phyloP scores from a whole-genome alignment of 2,888 invertebrate species.

The Acleris sparsana region DNA sequence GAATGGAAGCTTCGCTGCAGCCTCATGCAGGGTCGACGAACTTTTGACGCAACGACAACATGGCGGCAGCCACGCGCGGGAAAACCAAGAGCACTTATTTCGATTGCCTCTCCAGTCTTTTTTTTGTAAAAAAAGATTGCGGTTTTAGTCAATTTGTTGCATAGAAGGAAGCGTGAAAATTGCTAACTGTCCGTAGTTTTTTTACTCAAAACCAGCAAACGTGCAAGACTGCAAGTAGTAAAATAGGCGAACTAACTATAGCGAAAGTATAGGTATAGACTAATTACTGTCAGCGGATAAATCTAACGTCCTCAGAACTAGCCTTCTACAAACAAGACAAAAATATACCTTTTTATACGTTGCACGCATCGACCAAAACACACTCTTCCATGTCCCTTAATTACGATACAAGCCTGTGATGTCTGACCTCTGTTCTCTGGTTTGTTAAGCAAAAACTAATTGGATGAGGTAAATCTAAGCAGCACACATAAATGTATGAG shows the following conservation, averaged over 20 bases:
- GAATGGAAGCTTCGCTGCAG: conserved; percentile 41
- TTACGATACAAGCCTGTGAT: conserved; percentile 6
- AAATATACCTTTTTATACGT: neutral
- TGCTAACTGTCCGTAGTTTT: neutral
- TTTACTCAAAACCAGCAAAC: conserved; percentile 3
- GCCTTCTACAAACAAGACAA: neutral
- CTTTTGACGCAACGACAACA: conserved; percentile 58
- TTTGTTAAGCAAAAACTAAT: conserved; percentile 11
- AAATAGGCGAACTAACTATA: neutral
- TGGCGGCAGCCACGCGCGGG: conserved; percentile 58
- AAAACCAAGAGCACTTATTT: conserved; percentile 68
- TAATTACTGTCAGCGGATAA: neutral
- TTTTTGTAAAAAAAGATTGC: conserved; percentile 47
- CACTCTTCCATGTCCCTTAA: conserved; percentile 3
- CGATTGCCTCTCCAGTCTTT: conserved; percentile 65
- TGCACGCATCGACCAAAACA: conserved; percentile 1
- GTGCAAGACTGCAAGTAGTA: neutral
- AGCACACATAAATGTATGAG: neutral
- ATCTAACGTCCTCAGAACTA: neutral
- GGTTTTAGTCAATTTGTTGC: conserved; percentile 47
- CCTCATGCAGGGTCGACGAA: conserved; percentile 46
- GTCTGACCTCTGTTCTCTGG: conserved; percentile 2
- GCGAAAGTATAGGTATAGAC: neutral
- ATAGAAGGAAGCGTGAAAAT: conserved; percentile 30
- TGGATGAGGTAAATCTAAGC: conserved; percentile 5